Percentiles rank a stretch among this genome's conserved stretches.
Conservation (phyloP, 2,888 invertebrate species). For the Platerodrilus igneus region DNA sequence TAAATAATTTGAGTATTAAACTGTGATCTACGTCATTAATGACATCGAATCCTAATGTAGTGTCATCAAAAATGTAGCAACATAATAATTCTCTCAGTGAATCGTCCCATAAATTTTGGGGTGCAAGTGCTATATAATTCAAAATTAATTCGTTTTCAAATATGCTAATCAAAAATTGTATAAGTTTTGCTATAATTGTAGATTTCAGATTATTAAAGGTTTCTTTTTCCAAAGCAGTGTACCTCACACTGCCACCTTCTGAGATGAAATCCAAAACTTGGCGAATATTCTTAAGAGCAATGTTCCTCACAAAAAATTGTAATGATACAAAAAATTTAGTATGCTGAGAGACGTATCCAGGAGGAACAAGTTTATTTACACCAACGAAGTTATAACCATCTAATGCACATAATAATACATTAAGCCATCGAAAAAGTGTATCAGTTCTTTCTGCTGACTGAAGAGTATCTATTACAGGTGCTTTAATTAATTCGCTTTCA, state of each 20-base stretch:
- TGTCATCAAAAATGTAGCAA: slow-evolving; percentile 31
- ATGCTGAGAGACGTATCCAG: slow-evolving; percentile 7
- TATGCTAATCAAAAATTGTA: slow-evolving; percentile 10
- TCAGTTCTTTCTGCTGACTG: slow-evolving; percentile 28
- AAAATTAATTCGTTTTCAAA: slow-evolving; percentile 2
- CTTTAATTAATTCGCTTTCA: slow-evolving; percentile 31
- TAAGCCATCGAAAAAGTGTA: slow-evolving; percentile 41
- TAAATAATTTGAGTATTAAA: slow-evolving; percentile 19
- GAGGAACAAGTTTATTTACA: slow-evolving; percentile 25
- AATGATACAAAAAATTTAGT: slow-evolving; percentile 27
- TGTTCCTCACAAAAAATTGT: slow-evolving; percentile 31
- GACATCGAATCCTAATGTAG: slow-evolving; percentile 27
- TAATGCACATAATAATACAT: slow-evolving; percentile 44
- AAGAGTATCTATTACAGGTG: slow-evolving; percentile 36
- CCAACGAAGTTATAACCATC: slow-evolving; percentile 42
- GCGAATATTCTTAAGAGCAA: slow-evolving; percentile 14
- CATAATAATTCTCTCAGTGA: slow-evolving; percentile 31
- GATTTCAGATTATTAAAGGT: slow-evolving; percentile 19
- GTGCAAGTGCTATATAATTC: slow-evolving; percentile 5
- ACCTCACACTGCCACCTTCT: slow-evolving; percentile 10
- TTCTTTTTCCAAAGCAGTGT: slow-evolving; percentile 31
- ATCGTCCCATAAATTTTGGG: slow-evolving; percentile 24
- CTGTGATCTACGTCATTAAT: slow-evolving; percentile 1
- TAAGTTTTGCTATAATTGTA: slow-evolving; percentile 13
- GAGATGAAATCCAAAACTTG: slow-evolving; percentile 25